Conservation (phyloP, 2,113 vertebrate species). For the Ameiurus melas region DNA sequence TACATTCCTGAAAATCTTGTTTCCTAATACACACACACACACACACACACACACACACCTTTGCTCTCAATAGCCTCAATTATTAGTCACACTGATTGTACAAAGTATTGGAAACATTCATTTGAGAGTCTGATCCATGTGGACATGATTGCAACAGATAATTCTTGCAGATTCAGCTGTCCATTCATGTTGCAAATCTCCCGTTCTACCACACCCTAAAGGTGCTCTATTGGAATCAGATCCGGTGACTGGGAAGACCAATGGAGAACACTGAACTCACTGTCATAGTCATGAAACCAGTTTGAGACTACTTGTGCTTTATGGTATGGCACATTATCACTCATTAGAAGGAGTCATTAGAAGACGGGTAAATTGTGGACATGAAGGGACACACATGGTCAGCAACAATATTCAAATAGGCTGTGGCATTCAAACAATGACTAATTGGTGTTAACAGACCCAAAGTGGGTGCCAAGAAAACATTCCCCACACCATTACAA, state of each 20-base stretch:
- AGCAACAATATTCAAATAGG: not conserved
- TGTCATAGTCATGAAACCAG: not conserved
- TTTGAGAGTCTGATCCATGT: not conserved
- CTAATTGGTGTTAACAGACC: not conserved
- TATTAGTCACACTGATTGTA: not conserved
- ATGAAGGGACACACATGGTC: not conserved
- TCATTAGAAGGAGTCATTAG: not conserved
- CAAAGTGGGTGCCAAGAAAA: not conserved
- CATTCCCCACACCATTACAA: not conserved
- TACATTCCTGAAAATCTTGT: not conserved
- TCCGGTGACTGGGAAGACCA: not conserved
- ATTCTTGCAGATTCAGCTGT: not conserved
- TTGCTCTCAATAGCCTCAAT: not conserved
- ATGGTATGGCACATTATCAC: not conserved
- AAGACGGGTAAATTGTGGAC: not conserved
- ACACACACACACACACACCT: not conserved
- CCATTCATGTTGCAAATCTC: not conserved
- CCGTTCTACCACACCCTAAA: not conserved
- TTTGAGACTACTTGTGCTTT: not conserved
- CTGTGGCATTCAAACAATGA: not conserved
- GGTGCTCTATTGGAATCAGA: not conserved
- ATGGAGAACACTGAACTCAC: not conserved
- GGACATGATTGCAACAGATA: not conserved
- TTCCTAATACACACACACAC: not conserved
- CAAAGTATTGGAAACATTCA: not conserved